phyloP scores from a whole-genome alignment of 2,113 vertebrate genomes.

The Corapipo altera region DNA sequence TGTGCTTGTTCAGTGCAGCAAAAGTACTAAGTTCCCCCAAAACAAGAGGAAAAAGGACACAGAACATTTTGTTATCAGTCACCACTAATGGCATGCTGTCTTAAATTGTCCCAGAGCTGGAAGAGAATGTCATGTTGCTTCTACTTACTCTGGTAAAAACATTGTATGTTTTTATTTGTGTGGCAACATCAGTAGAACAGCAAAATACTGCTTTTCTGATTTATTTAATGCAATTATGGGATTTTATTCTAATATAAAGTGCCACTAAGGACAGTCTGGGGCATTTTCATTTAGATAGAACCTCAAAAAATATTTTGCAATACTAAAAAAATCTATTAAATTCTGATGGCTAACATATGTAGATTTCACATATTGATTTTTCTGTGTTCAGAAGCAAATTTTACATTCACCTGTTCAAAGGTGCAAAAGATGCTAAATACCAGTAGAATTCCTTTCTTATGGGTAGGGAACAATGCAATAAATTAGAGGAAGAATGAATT shows the following conservation, averaged over 20 bases:
- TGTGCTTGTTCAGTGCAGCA: neutral
- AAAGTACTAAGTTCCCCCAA: neutral
- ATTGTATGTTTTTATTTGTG: neutral
- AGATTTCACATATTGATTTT: neutral
- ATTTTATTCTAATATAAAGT: neutral
- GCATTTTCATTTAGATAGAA: neutral
- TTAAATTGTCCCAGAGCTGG: neutral
- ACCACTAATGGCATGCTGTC: neutral
- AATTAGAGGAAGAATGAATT: neutral
- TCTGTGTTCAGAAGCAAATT: neutral
- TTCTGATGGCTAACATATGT: neutral
- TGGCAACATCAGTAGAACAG: neutral
- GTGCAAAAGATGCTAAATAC: neutral
- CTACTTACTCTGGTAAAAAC: neutral
- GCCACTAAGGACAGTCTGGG: neutral
- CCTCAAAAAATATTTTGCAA: neutral
- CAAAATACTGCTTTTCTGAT: neutral
- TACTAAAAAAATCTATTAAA: neutral
- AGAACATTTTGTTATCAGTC: neutral
- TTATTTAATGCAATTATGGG: neutral
- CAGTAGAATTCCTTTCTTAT: neutral
- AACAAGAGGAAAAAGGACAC: neutral
- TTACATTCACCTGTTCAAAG: neutral
- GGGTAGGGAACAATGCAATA: neutral
- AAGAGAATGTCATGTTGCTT: neutral